Base-by-base conservation (phyloP, 2,888 invertebrate genomes). In the Tipula unca region DNA sequence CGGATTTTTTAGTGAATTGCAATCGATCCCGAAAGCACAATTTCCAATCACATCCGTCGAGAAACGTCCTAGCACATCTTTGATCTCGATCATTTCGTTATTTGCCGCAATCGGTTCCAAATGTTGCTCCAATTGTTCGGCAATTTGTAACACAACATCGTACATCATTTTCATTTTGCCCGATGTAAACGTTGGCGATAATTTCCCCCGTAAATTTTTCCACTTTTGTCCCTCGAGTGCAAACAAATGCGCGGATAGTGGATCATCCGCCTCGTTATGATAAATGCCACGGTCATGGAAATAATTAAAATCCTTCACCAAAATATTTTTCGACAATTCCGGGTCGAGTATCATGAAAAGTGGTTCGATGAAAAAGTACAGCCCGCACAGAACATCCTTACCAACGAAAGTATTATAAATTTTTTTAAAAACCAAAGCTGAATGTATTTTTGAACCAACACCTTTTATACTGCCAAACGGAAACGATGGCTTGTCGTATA, bases 141-240 rank as follows among this genome's bases (percentile, higher is more conserved):
- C 87, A 84, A 91, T 90, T 0, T 87, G 87, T 0, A 88, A 86
- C 10, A 92, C 87, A 0, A 89, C 89, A 6, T 88, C 88, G 85
- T 91, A 91, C 92, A 92, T 92, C 42, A 88, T 89, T 87, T 91
- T 92, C 89, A 92, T 91, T 87, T 91, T 92, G 4, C 91, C 92
- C 0, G 92, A 90, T 0, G 91, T 91, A 85, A 92, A 92, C 0
- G 91, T 91, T 0, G 92, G 91, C 0, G 91, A 90, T 32, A 92
- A 86, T 85, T 91, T 91, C 0, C 89, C 88, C 10, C 92, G 88
- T 82, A 92, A 87, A 17, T 89, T 88, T 83, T 90, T 91, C 92
- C 92, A 92, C 84, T 90, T 89, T 1, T 89, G 88, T 2, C 91
- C 92, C 1, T 89, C 89, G 32, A 91, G 86, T n/a, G 87, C 87